phyloP scores from a whole-genome alignment of 1,140 invertebrate species.

The Drosophila melanogaster region DNA sequence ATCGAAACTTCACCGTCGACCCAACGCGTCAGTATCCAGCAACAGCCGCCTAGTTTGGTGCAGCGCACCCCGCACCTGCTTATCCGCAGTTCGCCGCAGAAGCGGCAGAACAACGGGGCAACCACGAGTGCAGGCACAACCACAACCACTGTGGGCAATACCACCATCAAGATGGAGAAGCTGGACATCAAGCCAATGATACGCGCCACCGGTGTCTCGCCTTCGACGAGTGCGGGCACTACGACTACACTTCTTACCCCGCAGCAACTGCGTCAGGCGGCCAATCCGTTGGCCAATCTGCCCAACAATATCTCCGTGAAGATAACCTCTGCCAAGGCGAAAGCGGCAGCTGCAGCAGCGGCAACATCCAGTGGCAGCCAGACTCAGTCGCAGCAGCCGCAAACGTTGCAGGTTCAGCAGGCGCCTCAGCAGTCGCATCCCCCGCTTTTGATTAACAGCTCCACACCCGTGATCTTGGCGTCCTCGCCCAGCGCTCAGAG shows the following conservation, averaged over 20 bases:
- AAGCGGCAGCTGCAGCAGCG: constrained; percentile 53
- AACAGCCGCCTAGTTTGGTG: constrained; percentile 53
- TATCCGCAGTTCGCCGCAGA: constrained; percentile 67
- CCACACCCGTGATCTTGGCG: constrained; percentile 78
- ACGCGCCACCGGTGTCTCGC: constrained; percentile 35
- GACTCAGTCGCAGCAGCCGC: constrained; percentile 30
- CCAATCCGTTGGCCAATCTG: constrained; percentile 75
- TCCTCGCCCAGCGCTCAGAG: constrained; percentile 71
- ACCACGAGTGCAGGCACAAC: constrained; percentile 34
- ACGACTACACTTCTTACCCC: constrained; percentile 67
- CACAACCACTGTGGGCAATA: constrained; percentile 60
- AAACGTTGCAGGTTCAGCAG: constrained; percentile 48
- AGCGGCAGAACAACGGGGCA: constrained; percentile 43
- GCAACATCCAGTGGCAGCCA: constrained; percentile 45
- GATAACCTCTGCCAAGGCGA: constrained; percentile 77
- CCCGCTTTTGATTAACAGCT: constrained; percentile 80
- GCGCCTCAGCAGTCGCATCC: constrained; percentile 62
- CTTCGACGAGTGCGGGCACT: constrained; percentile 39
- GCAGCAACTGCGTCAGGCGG: constrained; percentile 67
- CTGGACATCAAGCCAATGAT: constrained; percentile 77
- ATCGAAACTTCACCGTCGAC: constrained; percentile 55
- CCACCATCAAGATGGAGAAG: constrained; percentile 82
- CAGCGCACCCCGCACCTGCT: constrained; percentile 71
- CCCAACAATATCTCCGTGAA: constrained; percentile 83
- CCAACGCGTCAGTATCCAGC: constrained; percentile 65